These are phyloP conservation scores for Dromococcyx pavoninus DNA, from an alignment of 2,797 vertebrate species.

Conservation along the genomic window DNA sequence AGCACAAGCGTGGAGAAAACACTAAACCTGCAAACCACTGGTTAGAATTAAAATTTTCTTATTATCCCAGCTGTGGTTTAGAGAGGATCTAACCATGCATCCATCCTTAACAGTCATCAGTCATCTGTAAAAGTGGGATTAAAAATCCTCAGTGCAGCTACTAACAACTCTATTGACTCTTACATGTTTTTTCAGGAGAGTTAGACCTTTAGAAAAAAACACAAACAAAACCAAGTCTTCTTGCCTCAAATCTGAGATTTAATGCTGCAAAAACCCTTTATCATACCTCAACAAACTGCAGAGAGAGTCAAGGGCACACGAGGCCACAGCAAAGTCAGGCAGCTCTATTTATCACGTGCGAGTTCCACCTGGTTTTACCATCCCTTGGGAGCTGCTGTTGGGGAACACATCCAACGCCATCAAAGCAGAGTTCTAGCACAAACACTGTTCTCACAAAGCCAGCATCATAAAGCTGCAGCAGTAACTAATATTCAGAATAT, in stretches of 20 bases:
- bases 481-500: conserved; percentile 5
- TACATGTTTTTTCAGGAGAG: neutral
- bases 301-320: neutral
- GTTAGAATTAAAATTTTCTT: neutral
- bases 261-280: conserved; percentile 22
- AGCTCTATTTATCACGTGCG: neutral
- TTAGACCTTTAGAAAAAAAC: neutral
- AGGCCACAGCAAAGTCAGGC: conserved; percentile 29
- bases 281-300: conserved; percentile 21
- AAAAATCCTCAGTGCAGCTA: neutral
- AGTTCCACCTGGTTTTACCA: neutral
- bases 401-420: conserved; percentile 14
- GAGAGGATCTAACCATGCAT: neutral
- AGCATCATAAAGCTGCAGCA: neutral
- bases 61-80: neutral
- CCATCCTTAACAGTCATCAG: neutral
- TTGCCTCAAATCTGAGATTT: conserved; percentile 13
- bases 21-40: neutral
- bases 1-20: neutral
- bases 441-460: neutral
- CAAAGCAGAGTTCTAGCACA: neutral
- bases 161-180: neutral
- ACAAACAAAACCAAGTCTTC: neutral
- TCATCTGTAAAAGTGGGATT: neutral
- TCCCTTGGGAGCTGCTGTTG: neutral